Conservation (phyloP, 2,113 vertebrate genomes). For the Vicugna pacos region DNA sequence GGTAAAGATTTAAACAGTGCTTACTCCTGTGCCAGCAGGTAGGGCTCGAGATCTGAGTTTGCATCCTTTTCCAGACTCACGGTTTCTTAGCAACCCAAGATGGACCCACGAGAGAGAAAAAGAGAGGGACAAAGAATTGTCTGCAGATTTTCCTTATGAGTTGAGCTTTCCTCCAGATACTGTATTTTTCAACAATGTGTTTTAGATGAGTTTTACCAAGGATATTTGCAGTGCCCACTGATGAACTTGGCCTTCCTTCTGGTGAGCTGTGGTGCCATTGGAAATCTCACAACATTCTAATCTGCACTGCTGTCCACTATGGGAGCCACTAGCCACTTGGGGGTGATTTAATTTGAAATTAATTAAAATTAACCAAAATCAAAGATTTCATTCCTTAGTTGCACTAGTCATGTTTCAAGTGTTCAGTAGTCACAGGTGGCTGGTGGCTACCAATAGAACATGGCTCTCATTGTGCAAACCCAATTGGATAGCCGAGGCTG, state of each 20-base stretch:
- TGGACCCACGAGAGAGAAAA: not conserved
- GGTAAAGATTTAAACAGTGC: not conserved
- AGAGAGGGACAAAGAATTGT: not conserved
- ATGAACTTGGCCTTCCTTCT: not conserved
- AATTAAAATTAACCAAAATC: constrained; percentile 24
- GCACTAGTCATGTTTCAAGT: not conserved
- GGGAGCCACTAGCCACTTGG: not conserved
- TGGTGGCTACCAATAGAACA: not conserved
- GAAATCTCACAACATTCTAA: not conserved
- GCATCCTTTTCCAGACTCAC: not conserved
- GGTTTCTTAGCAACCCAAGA: not conserved
- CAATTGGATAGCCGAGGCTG: no score
- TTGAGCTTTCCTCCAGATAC: not conserved
- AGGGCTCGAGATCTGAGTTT: not conserved
- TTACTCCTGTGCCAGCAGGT: not conserved
- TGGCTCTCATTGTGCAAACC: no score
- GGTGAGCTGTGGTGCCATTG: not conserved
- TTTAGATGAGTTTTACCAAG: not conserved
- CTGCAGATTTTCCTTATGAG: not conserved
- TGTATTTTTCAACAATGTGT: not conserved
- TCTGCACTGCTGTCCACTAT: not conserved
- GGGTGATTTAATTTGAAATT: not conserved
- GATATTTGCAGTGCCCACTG: not conserved
- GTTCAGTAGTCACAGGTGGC: not conserved
- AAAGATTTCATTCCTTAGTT: not conserved